Conservation (phyloP, 2,888 invertebrate species). For the Erebia ligea region DNA sequence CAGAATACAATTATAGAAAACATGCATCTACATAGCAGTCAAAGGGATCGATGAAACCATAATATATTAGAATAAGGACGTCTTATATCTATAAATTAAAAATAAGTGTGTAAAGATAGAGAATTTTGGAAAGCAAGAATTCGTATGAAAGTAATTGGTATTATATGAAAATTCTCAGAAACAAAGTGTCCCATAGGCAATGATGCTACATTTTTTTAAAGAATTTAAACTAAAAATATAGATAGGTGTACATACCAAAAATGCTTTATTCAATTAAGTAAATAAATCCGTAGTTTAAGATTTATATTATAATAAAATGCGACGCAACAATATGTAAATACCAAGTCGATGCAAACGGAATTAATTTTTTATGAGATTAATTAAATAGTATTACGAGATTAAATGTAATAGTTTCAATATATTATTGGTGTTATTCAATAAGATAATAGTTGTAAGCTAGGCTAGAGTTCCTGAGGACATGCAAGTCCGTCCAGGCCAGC, state of each 20-base stretch:
- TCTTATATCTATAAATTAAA: background rate
- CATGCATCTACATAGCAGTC: background rate
- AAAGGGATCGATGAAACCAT: background rate
- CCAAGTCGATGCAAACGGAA: slow-evolving; percentile 70
- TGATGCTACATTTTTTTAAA: background rate
- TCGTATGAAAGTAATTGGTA: slow-evolving; percentile 4
- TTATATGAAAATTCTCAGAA: background rate
- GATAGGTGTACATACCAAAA: slow-evolving; percentile 14
- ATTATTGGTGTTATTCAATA: slow-evolving; percentile 36
- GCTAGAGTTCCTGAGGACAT: slow-evolving; percentile 77
- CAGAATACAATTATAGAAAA: background rate
- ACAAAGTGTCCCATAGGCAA: background rate
- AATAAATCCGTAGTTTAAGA: slow-evolving; percentile 6
- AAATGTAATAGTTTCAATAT: slow-evolving; percentile 28
- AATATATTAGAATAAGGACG: background rate
- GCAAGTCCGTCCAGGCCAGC: slow-evolving; percentile 74
- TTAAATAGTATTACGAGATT: slow-evolving; percentile 28
- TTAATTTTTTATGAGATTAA: slow-evolving; percentile 51
- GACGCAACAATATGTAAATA: slow-evolving; percentile 53
- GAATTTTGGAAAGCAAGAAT: background rate
- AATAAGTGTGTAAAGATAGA: background rate
- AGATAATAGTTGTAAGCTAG: slow-evolving; percentile 53
- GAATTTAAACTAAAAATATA: background rate
- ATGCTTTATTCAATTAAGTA: slow-evolving; percentile 7
- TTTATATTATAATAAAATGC: background rate